These are phyloP conservation scores for Chiridota heheva DNA, from an alignment of 35 echinoderm and acorn worm species.

Conservation along the genomic window DNA sequence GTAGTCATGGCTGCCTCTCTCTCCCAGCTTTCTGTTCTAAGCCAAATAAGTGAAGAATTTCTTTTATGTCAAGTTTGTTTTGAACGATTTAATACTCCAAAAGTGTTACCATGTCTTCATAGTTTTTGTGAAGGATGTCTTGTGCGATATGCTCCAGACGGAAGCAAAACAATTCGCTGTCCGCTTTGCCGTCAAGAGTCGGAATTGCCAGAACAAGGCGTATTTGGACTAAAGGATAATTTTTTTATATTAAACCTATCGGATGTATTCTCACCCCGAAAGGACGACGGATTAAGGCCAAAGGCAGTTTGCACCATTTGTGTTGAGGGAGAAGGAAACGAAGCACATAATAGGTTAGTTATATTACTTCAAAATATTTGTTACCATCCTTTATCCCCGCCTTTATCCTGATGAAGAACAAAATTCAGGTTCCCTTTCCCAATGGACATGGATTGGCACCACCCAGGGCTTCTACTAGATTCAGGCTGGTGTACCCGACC, in stretches of 20 bases:
- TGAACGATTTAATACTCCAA: conserved; percentile 91
- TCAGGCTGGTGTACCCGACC: too few species aligned
- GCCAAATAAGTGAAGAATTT: conserved; percentile 99
- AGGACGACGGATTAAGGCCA: conserved; percentile 75
- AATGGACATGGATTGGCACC: too few species aligned
- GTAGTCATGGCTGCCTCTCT: conserved; percentile 84
- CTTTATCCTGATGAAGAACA: too few species aligned
- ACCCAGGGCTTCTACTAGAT: too few species aligned
- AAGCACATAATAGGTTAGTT: conserved; percentile 71
- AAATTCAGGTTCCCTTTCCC: too few species aligned
- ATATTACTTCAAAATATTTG: too few species aligned
- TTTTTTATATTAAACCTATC: conserved; percentile 98
- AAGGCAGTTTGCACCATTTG: conserved; percentile 97
- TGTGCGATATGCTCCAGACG: conserved; percentile 68
- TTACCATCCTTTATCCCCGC: not conserved
- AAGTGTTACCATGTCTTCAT: conserved; percentile 95
- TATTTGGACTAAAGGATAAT: conserved; percentile 89
- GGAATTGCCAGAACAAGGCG: conserved; percentile 92
- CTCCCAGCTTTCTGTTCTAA: conserved; percentile 87
- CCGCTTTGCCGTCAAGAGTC: conserved; percentile 89
- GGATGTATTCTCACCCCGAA: conserved; percentile 90
- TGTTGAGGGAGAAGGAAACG: conserved; percentile 63
- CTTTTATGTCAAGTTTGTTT: conserved; percentile 98
- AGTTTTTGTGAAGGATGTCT: conserved; percentile 97
- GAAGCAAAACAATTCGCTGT: conserved; percentile 69